These are phyloP conservation scores for Stenolophus ochropezus DNA, from an alignment of 2,888 invertebrate species.

Conservation along the genomic window DNA sequence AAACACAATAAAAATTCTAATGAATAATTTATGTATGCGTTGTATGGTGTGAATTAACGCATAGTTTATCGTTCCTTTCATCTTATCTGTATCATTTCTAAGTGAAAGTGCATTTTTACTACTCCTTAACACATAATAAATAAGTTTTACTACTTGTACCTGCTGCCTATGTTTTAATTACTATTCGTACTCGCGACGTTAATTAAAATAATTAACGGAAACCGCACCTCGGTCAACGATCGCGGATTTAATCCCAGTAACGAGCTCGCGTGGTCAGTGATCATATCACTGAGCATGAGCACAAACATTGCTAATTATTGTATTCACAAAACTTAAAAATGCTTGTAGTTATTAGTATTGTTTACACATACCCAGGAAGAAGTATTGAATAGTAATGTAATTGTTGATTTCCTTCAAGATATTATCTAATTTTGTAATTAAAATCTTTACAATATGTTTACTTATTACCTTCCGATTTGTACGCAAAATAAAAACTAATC, in stretches of 20 bases:
- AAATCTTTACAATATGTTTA: not conserved
- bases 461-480: too few species aligned
- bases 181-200: not conserved
- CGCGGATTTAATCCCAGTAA: conserved; percentile 9
- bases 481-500: too few species aligned
- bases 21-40: too few species aligned
- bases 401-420: not conserved
- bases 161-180: conserved; percentile 28
- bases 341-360: not conserved
- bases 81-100: not conserved
- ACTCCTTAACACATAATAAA: conserved; percentile 2
- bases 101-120: conserved; percentile 7
- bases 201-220: conserved; percentile 46
- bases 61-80: not conserved
- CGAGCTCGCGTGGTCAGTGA: not conserved
- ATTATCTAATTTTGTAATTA: not conserved
- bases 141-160: conserved; percentile 11
- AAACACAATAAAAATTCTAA: too few species aligned
- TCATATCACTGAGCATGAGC: not conserved
- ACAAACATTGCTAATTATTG: not conserved
- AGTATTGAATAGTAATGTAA: not conserved
- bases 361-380: not conserved
- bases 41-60: not conserved
- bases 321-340: not conserved
- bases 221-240: conserved; percentile 17